These are phyloP conservation scores for Neoseiulus cucumeris DNA, from an alignment of 1,140 invertebrate species.

Conservation along the genomic window DNA sequence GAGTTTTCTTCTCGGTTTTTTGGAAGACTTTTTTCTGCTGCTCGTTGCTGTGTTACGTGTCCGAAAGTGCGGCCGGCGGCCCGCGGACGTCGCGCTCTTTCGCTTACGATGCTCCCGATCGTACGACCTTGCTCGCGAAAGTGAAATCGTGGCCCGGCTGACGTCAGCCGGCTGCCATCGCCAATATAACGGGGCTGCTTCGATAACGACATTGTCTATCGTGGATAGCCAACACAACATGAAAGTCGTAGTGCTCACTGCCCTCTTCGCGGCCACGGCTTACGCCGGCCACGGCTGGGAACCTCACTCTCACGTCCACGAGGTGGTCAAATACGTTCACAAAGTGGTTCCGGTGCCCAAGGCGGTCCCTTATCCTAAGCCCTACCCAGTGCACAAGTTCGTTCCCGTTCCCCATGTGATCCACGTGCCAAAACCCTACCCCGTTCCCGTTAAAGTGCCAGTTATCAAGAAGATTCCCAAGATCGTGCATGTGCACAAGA, in stretches of 20 bases:
- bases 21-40: too few species aligned
- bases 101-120: constrained; percentile 2
- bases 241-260: constrained; percentile 8
- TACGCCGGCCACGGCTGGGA: constrained; percentile 2
- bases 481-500: constrained; percentile 5
- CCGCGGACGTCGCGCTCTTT: too few species aligned
- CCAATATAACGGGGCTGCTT: background rate
- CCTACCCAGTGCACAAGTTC: constrained; percentile 1
- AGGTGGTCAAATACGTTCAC: constrained; percentile 10
- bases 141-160: background rate
- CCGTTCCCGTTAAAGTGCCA: constrained; percentile 2
- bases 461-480: constrained; percentile 6
- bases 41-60: too few species aligned
- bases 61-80: too few species aligned
- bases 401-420: background rate
- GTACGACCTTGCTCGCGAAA: constrained; percentile 9
- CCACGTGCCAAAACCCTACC: constrained; percentile 2
- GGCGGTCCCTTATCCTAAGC: background rate
- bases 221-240: background rate
- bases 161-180: background rate
- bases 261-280: background rate
- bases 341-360: background rate
- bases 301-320: constrained; percentile 1
- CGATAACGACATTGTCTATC: constrained; percentile 11
- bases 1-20: too few species aligned